These are phyloP conservation scores for Tapirus indicus DNA, from an alignment of 2,797 vertebrate genomes.

Conservation along the genomic window DNA sequence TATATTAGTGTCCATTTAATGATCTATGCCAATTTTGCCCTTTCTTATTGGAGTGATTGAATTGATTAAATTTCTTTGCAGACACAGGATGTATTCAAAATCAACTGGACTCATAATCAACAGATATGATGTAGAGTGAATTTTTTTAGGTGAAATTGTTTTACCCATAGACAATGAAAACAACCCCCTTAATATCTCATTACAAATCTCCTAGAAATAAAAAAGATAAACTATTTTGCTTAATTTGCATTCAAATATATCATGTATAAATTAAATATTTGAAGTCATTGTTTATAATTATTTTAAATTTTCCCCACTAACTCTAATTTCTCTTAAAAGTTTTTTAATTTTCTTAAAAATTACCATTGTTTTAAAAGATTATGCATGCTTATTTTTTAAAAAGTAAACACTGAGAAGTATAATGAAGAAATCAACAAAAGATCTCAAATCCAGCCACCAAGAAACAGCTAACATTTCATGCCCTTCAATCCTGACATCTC, in stretches of 20 bases:
- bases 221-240: neutral
- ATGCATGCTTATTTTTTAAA: neutral
- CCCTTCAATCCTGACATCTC: neutral
- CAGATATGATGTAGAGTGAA: neutral
- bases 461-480: neutral
- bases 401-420: neutral
- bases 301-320: neutral
- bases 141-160: neutral
- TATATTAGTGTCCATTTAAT: neutral
- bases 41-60: neutral
- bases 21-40: neutral
- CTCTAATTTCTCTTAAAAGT: neutral
- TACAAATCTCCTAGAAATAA: conserved; percentile 3
- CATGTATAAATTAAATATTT: conserved; percentile 2
- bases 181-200: neutral
- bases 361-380: neutral
- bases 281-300: neutral
- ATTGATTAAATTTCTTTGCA: conserved; percentile 33
- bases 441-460: neutral
- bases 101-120: neutral
- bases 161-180: neutral
- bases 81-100: conserved; percentile 3
- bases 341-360: neutral
- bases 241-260: conserved; percentile 18
- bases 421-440: neutral